A percentile compares a stretch with the other conserved stretches of the same genome.
These are phyloP conservation scores for Diploscapter pachys DNA, from an alignment of 1,140 invertebrate genomes.

Conservation along the genomic window DNA sequence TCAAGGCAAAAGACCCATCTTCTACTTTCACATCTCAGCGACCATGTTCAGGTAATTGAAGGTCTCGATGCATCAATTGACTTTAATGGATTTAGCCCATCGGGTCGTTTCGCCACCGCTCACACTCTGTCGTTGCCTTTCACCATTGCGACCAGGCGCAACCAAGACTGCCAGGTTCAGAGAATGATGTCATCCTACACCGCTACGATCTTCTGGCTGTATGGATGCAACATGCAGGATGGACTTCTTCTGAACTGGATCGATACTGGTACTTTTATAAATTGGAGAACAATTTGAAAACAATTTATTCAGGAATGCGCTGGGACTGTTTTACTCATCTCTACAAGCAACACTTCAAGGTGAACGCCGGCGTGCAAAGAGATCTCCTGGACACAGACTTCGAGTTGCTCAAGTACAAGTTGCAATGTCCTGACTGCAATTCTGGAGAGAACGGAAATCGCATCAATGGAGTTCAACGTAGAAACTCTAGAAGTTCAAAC, in stretches of 20 bases:
- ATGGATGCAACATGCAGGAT: constrained; percentile 52
- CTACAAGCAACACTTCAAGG: constrained; percentile 55
- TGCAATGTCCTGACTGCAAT: constrained; percentile 53
- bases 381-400: constrained; percentile 51
- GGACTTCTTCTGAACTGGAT: constrained; percentile 56
- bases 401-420: constrained; percentile 48
- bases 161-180: constrained; percentile 59
- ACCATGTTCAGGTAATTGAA: constrained; percentile 48
- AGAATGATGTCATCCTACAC: constrained; percentile 58
- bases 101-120: constrained; percentile 47
- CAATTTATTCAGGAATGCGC: constrained; percentile 44
- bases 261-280: constrained; percentile 43
- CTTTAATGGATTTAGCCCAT: constrained; percentile 31
- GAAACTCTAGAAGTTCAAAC: not conserved
- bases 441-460: constrained; percentile 28
- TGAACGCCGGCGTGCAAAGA: constrained; percentile 54
- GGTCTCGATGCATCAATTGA: too few relatives aligned
- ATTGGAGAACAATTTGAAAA: constrained; percentile 26
- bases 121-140: constrained; percentile 58
- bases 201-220: constrained; percentile 59
- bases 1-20: constrained; percentile 55
- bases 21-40: constrained; percentile 56
- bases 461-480: constrained; percentile 34
- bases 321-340: constrained; percentile 57
- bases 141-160: constrained; percentile 54